phyloP scores from a whole-genome alignment of 2,888 invertebrate genomes.

The Lochmaea crataegi region DNA sequence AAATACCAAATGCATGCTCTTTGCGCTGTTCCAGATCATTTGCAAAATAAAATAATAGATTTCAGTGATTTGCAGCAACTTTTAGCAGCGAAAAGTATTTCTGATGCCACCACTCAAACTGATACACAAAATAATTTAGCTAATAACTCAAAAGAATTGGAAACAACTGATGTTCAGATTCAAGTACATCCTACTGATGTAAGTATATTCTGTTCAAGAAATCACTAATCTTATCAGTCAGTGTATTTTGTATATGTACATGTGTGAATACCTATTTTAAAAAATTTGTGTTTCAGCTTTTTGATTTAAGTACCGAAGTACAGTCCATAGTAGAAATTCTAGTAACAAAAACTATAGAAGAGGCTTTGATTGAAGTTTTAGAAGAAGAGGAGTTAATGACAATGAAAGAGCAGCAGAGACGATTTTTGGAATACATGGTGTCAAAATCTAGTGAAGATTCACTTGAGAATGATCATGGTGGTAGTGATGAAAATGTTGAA shows the following conservation, averaged over 20 bases:
- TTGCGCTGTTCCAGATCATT: constrained; percentile 83
- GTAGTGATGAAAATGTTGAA: not conserved
- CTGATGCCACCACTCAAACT: constrained; percentile 81
- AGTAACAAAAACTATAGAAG: constrained; percentile 90
- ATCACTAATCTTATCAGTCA: no score
- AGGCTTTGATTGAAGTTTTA: constrained; percentile 88
- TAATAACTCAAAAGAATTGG: not conserved
- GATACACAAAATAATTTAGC: constrained; percentile 65
- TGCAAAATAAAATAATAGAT: constrained; percentile 74
- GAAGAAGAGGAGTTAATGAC: constrained; percentile 93
- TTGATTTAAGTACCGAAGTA: constrained; percentile 93
- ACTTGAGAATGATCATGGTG: not conserved
- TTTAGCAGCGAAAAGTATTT: constrained; percentile 79
- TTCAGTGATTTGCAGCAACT: constrained; percentile 87
- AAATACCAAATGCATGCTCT: constrained; percentile 74
- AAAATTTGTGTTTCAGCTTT: constrained; percentile 72
- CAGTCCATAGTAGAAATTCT: constrained; percentile 89
- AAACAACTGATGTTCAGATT: constrained; percentile 69
- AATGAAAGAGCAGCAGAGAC: constrained; percentile 81
- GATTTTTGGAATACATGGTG: constrained; percentile 78
- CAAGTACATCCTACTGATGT: constrained; percentile 92
- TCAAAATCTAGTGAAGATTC: constrained; percentile 80
- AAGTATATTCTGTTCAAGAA: constrained; percentile 6
- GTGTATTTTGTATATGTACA: no score
- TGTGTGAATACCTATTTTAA: not conserved